phyloP scores from a whole-genome alignment of 2,113 vertebrate genomes.

The Tupaia tana region DNA sequence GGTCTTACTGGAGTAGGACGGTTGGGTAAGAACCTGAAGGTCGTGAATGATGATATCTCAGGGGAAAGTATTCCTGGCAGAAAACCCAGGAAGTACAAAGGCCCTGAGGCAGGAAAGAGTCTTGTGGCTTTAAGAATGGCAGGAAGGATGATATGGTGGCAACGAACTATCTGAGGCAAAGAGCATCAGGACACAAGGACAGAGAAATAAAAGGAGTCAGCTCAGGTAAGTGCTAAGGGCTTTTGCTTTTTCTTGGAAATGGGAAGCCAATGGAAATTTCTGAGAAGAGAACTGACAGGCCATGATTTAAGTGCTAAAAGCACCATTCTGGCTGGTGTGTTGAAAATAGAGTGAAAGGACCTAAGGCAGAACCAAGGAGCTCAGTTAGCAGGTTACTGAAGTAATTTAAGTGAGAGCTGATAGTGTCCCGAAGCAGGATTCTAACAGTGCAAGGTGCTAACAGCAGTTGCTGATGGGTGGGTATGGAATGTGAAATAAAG shows the following conservation, averaged over 20 bases:
- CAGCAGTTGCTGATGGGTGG: not conserved
- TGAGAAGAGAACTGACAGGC: not conserved
- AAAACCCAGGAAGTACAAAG: not conserved
- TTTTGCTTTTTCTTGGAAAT: not conserved
- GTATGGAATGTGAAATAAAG: not conserved
- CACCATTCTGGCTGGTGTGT: not conserved
- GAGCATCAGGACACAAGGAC: not conserved
- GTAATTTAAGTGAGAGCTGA: not conserved
- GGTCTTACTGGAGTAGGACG: not conserved
- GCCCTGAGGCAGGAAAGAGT: not conserved
- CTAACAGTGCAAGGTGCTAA: no score
- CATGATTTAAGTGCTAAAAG: not conserved
- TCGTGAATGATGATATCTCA: not conserved
- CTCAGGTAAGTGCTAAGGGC: not conserved
- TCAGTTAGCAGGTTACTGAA: not conserved
- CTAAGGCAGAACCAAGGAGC: not conserved
- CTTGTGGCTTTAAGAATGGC: not conserved
- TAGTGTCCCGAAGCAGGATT: not conserved
- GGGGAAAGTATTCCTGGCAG: not conserved
- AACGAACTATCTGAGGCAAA: not conserved
- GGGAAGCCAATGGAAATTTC: not conserved
- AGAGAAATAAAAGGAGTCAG: not conserved
- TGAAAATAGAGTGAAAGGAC: not conserved
- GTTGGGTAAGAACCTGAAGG: not conserved
- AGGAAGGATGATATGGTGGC: not conserved